A percentile compares a stretch with the other conserved stretches of the same genome.
These are phyloP conservation scores for Hyperoplus immaculatus DNA, from an alignment of 2,797 vertebrate species.

Conservation along the genomic window DNA sequence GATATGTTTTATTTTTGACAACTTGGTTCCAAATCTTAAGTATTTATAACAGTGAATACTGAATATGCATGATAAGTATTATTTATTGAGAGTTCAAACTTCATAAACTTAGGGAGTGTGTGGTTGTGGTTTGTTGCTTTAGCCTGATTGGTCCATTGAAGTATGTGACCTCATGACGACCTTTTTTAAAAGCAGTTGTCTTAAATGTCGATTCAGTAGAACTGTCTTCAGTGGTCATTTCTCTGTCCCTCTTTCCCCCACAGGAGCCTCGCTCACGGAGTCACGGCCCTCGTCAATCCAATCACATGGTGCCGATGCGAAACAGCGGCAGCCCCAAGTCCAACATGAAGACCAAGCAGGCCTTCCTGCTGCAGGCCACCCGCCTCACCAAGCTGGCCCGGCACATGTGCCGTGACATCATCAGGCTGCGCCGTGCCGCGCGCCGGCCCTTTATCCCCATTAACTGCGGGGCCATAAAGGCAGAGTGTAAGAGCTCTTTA, in stretches of 20 bases:
- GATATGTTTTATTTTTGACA: neutral
- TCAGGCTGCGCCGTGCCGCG: slow-evolving; percentile 96
- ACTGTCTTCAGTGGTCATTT: neutral
- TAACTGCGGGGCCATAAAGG: slow-evolving; percentile 99
- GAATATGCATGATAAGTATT: no score
- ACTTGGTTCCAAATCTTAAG: no score
- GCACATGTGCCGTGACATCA: slow-evolving; percentile 97
- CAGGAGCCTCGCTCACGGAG: slow-evolving; percentile 92
- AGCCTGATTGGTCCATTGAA: no score
- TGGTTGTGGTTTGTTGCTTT: no score
- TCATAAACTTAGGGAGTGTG: no score
- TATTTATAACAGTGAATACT: no score
- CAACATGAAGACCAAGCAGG: slow-evolving; percentile 96
- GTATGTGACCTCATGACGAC: no score
- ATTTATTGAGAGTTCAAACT: no score
- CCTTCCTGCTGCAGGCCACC: slow-evolving; percentile 96
- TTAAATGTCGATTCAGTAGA: neutral
- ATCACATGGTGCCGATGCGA: slow-evolving; percentile 93
- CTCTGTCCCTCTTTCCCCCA: neutral
- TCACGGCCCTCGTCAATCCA: slow-evolving; percentile 92
- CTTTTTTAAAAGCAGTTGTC: neutral
- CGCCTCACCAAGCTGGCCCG: slow-evolving; percentile 97
- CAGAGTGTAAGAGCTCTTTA: slow-evolving; percentile 99
- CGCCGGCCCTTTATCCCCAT: slow-evolving; percentile 98
- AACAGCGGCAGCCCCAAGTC: slow-evolving; percentile 97